phyloP scores from a whole-genome alignment of 1,140 invertebrate genomes.

The Euglossa dilemma region DNA sequence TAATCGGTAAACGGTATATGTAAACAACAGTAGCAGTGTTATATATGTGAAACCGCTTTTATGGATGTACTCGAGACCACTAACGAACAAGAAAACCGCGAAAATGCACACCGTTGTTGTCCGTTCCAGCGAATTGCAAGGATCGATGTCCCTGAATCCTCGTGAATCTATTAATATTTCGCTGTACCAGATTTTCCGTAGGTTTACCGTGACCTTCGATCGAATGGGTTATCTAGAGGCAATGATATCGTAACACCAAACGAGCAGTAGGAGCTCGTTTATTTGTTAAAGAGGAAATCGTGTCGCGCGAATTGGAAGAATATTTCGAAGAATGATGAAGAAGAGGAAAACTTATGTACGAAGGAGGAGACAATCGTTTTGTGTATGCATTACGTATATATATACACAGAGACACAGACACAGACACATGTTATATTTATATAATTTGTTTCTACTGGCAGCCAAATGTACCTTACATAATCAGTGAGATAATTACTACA shows the following conservation, averaged over 20 bases:
- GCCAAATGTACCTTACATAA: background rate
- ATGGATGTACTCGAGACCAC: constrained; percentile 26
- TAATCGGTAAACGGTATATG: constrained; percentile 32
- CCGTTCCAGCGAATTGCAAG: background rate
- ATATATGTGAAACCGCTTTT: constrained; percentile 38
- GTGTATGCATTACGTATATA: background rate
- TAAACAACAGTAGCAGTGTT: constrained; percentile 33
- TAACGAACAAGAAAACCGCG: constrained; percentile 11
- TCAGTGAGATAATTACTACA: background rate
- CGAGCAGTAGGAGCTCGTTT: background rate
- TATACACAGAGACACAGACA: background rate
- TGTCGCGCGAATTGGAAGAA: background rate
- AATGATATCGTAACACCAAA: background rate
- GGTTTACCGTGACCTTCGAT: background rate
- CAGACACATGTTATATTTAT: background rate
- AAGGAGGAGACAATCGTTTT: constrained; percentile 22
- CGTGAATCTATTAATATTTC: constrained; percentile 15
- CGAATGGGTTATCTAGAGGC: background rate
- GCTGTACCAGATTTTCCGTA: background rate
- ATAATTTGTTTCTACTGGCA: constrained; percentile 1
- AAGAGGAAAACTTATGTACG: background rate
- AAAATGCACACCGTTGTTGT: background rate
- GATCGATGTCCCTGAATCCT: constrained; percentile 8
- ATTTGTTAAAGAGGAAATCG: background rate
- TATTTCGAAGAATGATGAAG: background rate